Evolutionary conservation across 2,888 invertebrate species (phyloP).

Genomic region (Xestia xanthographa): DNA sequence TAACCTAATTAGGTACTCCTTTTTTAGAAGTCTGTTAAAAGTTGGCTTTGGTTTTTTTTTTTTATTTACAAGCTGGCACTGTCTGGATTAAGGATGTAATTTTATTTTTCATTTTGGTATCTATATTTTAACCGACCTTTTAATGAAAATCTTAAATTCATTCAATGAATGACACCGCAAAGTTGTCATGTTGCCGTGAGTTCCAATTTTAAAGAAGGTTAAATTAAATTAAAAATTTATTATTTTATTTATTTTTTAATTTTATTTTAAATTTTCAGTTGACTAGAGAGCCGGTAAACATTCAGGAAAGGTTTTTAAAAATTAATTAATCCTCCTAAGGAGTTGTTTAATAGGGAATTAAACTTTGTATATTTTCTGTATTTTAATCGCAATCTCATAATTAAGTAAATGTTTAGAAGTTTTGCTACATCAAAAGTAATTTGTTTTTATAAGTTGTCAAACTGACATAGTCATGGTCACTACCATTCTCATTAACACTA

Average conservation of each 20-base stretch:
- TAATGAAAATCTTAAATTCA: neutral
- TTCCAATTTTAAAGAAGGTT: neutral
- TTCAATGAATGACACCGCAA: neutral
- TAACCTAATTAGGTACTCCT: neutral
- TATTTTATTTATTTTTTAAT: too few relatives aligned
- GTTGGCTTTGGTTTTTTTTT: neutral
- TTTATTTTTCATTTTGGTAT: too few relatives aligned
- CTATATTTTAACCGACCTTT: too few relatives aligned
- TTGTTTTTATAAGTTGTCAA: neutral
- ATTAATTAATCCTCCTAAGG: too few relatives aligned
- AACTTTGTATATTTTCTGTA: neutral
- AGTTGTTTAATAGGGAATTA: neutral
- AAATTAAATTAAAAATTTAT: too few relatives aligned
- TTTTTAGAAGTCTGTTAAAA: neutral
- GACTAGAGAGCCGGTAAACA: too few relatives aligned
- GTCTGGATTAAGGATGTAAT: conserved; percentile 12
- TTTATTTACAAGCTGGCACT: neutral
- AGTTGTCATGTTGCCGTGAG: neutral
- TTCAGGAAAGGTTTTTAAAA: neutral
- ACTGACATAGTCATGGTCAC: too few relatives aligned
- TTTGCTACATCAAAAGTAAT: too few relatives aligned
- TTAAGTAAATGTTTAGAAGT: too few relatives aligned
- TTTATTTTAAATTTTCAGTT: too few relatives aligned
- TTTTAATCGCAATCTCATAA: neutral
- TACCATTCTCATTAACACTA: too few relatives aligned